Base-by-base conservation (phyloP, 2,113 vertebrate species). In the Mus spicilegus region DNA sequence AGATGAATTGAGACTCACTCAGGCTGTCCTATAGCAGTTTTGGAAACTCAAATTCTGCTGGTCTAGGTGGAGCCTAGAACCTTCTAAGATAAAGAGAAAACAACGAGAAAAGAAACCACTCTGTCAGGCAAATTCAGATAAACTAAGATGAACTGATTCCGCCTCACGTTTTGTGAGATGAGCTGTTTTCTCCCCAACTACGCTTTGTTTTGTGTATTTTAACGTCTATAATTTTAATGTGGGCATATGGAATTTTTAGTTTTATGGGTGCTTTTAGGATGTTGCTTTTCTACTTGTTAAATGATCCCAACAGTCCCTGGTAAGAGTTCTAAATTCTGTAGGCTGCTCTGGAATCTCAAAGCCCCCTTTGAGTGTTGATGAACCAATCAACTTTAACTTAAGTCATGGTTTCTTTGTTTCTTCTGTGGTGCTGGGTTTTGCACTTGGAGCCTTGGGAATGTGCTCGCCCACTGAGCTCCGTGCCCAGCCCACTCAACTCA, bases 11-110 rank as follows among this genome's bases (percentile, higher is more conserved):
- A 46, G 72, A 46, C 39, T 75, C 87, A 63, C 70, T 78, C 20
- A 63, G 78, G 20, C 56, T 26, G 7, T 7, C 7, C 42, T 16
- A 12, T 0, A 61, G 49, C 7, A 39, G 72, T 91, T 80, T 70
- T 91, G 24, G 75, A 65, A 95, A 77, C 76, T 39, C 42, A 58
- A 67, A 30, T 36, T 67, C 19, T 36, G 42, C 19, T 51, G 63
- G 28, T 49, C 19, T 36, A 87, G 16, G 56, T 46, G 46, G 70
- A 80, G 85, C 65, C 63, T 33, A 69, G 20, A 58, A 72, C 49
- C 80, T 73, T 81, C 82, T 75, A 33, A 46, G 89, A 96, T 42
- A 84, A 86, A 78, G 42, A 78, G 81, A 95, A 86, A 65, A 70
- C 77, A 69, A 30, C 39, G 91, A 96, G 51, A 84, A 86, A 77